Evolutionary conservation across 2,113 vertebrate genomes (phyloP), one percentile per base, ranked within the genome.

Genomic region (Probosciger aterrimus): DNA sequence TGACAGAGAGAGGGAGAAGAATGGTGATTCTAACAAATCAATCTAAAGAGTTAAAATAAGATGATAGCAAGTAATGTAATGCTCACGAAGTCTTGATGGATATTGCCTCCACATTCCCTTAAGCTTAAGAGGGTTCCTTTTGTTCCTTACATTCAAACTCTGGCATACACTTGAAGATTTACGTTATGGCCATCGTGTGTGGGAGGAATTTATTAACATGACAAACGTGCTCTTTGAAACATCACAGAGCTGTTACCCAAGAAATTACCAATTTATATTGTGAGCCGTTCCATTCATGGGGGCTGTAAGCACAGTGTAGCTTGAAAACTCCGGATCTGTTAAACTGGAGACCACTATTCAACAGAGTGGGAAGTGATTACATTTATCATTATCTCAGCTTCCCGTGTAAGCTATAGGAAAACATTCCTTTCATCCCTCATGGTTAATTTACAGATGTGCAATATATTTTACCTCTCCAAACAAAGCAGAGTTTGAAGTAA

Each of bases 391-490:
- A 77, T 70, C 43, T 62, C 12, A 14, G 77, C 55, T 88, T 92
- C 46, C 23, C 86, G 12, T 23, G 12, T 82, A 50, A 90, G 53
- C 55, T 41, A 19, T 52, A 70, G 14, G 59, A 92, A 92, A 92
- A 86, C 46, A 63, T 77, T 92, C 28, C n/a, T n/a, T 86, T 53
- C n/a, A 49, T 80, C 19, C 68, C 41, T 64, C 6, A 3, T 47
- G 43, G 78, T 71, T 81, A 83, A 71, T 78, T 83, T 89, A 73
- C 64, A 92, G 43, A 84, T 79, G 35, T 75, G 80, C 50, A 75
- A 63, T 89, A 47, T 94, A 75, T 84, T 92, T 93, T 68, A 91
- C 11, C 20, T 75, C 68, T 75, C 73, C 53, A 92, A 69, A 33
- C 13, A n/a, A 59, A 59, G 20, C 20, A 59, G 31, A 57, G 14